Base-by-base conservation (phyloP, 1,140 invertebrate species). In the Kradibia gibbosae region DNA sequence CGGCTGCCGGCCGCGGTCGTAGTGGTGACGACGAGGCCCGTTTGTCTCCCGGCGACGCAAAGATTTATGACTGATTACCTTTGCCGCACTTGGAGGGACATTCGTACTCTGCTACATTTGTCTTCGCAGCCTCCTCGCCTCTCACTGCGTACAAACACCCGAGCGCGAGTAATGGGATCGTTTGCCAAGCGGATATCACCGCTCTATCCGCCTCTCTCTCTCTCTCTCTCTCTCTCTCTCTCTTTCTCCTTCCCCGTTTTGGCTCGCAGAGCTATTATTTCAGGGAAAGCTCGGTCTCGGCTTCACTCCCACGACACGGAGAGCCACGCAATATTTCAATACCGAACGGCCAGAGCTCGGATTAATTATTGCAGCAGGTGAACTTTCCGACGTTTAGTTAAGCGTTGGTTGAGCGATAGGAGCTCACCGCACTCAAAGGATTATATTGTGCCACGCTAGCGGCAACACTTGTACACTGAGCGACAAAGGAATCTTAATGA, bases 61-160 rank as follows among this genome's bases (percentile, higher is more conserved):
- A 81, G 79, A 81, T 81, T 81, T 81, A 81, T 81, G 79, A 81
- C 45, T 67, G 79, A 81, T 81, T 65, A 55, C 79, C 50, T 81
- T 80, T 73, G 70, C 74, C 39, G 71, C 50, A 50, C 53, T 28
- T 28, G 31, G 31, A 15, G 31, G 15, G 60, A 65, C 62, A 62
- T 28, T 71, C 10, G 25, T 45, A 45, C 75, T n/a, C 45, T 57
- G 45, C 39, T 20, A 48, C 78, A 73, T 80, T 80, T 80, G 78
- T 80, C 78, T 80, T 53, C n/a, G 31, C 34, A 4, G 48, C 20
- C 3, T 22, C 53, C 53, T 55, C 10, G 10, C 10, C 53, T 22
- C 20, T 10, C 20, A 3, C 8, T 62, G 25, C 20, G 25, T n/a
- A 10, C 34, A 34, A 20, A 45, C 67, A 15, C 28, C 11, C 3